A percentile compares a stretch with the other conserved stretches of the same genome.
These are phyloP conservation scores for Yponomeuta cagnagella DNA, from an alignment of 2,888 invertebrate genomes.

Conservation along the genomic window DNA sequence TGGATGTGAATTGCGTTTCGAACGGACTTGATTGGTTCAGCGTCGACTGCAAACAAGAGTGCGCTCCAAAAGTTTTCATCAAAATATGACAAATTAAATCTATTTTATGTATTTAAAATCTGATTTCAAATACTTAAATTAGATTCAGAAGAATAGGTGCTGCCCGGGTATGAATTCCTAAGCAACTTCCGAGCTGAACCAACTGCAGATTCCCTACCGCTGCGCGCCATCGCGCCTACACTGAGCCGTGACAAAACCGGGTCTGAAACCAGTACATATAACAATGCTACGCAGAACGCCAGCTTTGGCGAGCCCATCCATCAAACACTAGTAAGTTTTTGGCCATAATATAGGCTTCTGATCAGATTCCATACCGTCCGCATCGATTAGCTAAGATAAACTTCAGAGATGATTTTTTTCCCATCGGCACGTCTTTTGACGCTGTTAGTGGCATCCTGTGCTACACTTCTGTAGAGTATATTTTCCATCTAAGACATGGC, in stretches of 20 bases:
- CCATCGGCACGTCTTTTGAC: no score
- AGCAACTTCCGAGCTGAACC: conserved; percentile 3
- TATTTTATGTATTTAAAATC: neutral
- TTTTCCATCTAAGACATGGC: neutral
- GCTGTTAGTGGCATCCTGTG: neutral
- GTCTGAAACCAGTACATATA: neutral
- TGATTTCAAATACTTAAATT: neutral
- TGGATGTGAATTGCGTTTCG: neutral
- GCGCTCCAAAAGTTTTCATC: neutral
- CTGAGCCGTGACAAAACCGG: neutral
- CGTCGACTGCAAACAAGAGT: neutral
- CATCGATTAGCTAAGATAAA: no score
- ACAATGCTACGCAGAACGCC: neutral
- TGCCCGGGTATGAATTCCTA: neutral
- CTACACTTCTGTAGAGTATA: neutral
- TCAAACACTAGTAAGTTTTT: no score
- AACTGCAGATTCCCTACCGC: neutral
- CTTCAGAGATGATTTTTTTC: no score
- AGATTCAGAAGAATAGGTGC: neutral
- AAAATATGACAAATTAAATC: neutral
- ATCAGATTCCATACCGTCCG: no score
- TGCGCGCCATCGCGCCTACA: neutral
- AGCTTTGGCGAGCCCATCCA: neutral
- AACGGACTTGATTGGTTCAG: neutral
- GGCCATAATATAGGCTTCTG: no score